Evolutionary conservation across 1,140 invertebrate genomes (phyloP).

Genomic region (Aleiodes sp.): DNA sequence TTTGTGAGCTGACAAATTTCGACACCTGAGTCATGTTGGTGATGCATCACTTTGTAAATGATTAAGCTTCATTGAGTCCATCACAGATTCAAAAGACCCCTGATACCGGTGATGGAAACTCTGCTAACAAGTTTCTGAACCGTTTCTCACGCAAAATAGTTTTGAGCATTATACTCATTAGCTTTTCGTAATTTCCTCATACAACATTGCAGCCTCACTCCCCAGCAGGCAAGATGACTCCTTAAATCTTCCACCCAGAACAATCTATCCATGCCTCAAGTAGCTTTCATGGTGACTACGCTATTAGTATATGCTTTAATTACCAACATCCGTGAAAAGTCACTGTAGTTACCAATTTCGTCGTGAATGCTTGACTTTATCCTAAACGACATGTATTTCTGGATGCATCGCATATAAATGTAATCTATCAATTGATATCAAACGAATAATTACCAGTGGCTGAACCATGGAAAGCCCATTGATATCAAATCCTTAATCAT

Average conservation of each 20-base stretch:
- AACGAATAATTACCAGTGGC: background rate
- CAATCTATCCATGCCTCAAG: slow-evolving; percentile 14
- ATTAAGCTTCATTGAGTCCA: no score
- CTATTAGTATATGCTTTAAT: slow-evolving; percentile 5
- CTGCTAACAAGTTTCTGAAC: no score
- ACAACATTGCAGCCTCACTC: no score
- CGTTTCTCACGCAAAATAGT: no score
- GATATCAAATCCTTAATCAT: background rate
- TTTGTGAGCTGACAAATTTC: no score
- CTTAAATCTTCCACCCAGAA: background rate
- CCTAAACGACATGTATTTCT: background rate
- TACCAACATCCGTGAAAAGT: background rate
- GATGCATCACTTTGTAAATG: no score
- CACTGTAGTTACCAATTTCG: background rate
- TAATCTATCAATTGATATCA: background rate
- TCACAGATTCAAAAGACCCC: no score
- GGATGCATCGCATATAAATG: background rate
- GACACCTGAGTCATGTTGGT: no score
- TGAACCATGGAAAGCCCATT: no score
- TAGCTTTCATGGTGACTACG: slow-evolving; percentile 2
- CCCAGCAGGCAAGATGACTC: background rate
- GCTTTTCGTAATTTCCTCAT: no score
- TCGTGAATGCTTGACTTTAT: background rate
- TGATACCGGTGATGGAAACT: no score
- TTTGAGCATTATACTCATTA: no score